Percentiles rank a stretch among this genome's conserved stretches.
These are phyloP conservation scores for Arctocebus calabarensis DNA, from an alignment of 2,797 vertebrate species.

Conservation along the genomic window DNA sequence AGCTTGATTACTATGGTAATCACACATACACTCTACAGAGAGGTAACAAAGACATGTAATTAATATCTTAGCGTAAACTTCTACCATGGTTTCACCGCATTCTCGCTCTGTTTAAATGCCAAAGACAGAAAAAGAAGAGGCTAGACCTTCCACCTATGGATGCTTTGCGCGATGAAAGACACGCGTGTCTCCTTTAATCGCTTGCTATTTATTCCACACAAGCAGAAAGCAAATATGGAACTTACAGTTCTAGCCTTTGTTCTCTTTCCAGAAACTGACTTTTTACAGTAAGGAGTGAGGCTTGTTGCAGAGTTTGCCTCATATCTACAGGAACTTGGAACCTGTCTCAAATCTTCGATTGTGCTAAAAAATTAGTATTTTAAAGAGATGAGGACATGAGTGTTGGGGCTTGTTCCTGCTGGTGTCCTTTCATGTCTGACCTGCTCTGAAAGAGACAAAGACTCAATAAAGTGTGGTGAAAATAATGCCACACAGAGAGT, in stretches of 20 bases:
- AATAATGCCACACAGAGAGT: background rate
- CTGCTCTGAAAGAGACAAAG: background rate
- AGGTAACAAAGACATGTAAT: background rate
- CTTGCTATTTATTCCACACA: background rate
- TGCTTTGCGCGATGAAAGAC: background rate
- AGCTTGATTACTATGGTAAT: background rate
- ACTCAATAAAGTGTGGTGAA: background rate
- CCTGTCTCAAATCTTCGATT: background rate
- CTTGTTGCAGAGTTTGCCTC: background rate
- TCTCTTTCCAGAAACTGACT: constrained; percentile 23
- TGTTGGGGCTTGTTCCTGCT: background rate
- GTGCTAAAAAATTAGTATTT: background rate
- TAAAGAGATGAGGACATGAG: background rate
- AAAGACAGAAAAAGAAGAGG: background rate
- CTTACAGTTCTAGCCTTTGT: background rate
- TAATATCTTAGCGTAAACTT: constrained; percentile 26
- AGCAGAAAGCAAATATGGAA: constrained; percentile 19
- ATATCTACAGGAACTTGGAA: background rate
- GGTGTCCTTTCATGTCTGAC: background rate
- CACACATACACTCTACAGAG: background rate
- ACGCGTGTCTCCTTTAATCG: constrained; percentile 31
- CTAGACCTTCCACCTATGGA: background rate
- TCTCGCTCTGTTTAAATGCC: constrained; percentile 61
- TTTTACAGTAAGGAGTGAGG: constrained; percentile 23
- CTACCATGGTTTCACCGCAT: background rate